These are phyloP conservation scores for Coelogynopora nodosa DNA, from an alignment of 2,888 invertebrate species.

Conservation along the genomic window DNA sequence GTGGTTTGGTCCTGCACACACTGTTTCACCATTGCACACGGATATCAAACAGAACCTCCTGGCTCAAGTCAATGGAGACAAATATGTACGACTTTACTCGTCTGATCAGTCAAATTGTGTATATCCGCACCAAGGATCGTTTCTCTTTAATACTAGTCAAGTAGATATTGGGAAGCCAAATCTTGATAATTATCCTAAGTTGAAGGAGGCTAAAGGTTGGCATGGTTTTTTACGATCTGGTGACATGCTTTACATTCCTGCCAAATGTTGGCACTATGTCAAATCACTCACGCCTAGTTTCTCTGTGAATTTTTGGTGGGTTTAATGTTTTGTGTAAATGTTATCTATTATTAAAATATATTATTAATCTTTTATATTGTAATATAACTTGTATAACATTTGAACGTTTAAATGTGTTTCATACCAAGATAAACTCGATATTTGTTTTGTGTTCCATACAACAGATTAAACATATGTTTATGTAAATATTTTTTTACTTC, in stretches of 20 bases:
- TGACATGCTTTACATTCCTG: slow-evolving; percentile 87
- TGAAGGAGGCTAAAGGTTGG: slow-evolving; percentile 63
- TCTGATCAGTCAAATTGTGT: slow-evolving; percentile 70
- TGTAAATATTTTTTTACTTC: too few species aligned
- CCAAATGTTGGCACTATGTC: slow-evolving; percentile 95
- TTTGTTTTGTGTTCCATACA: too few species aligned
- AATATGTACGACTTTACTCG: slow-evolving; percentile 79
- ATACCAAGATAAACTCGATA: too few species aligned
- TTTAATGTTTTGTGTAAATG: neutral
- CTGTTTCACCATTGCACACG: slow-evolving; percentile 87
- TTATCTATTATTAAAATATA: too few species aligned
- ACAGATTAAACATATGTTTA: too few species aligned
- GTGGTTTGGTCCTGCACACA: slow-evolving; percentile 91
- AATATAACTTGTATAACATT: too few species aligned
- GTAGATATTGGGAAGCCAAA: slow-evolving; percentile 79
- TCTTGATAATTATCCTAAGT: slow-evolving; percentile 71
- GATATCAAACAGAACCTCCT: slow-evolving; percentile 89
- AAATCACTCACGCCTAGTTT: slow-evolving; percentile 81
- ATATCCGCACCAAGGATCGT: slow-evolving; percentile 73
- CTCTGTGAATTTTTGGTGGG: slow-evolving; percentile 96
- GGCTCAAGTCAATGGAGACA: slow-evolving; percentile 78
- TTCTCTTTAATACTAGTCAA: slow-evolving; percentile 83
- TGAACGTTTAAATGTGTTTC: too few species aligned
- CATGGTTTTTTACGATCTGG: slow-evolving; percentile 75
- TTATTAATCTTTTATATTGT: too few species aligned